Evolutionary conservation across 2,888 invertebrate genomes (phyloP), one percentile per base, ranked within the genome.

Genomic region (Phyto melanocephala): DNA sequence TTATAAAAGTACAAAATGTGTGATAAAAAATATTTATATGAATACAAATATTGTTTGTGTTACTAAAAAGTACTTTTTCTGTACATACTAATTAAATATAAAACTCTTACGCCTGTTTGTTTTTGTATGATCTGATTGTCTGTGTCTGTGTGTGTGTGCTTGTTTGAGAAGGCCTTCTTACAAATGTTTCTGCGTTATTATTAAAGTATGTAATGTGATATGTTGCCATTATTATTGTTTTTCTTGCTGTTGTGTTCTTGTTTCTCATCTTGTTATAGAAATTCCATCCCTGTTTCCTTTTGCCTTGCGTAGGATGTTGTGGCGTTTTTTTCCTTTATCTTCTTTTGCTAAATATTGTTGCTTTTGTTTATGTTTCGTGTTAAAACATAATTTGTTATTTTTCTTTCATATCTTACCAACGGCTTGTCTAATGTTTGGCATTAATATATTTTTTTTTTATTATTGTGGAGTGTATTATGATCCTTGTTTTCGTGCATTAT

Each of bases 331-430:
- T 33, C 7, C 42, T 33, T 20, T 42, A 6, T 40, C 15, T 33
- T 11, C 68, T 56, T 60, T 20, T 33, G 56, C 62, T 68, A 40
- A 79, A 71, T 72, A 56, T 28, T 78, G 50, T 76, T 74, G 70
- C 33, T 62, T 70, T 65, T 80, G 63, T 81, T 82, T 71, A 71
- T 60, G 79, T 79, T 82, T 82, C 82, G 82, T 82, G 82, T 76
- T 82, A 76, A 82, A 82, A 67, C 82, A 79, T 82, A 82, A 82
- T 82, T 82, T 82, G 79, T 82, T 82, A 82, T 82, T 35, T 40
- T 60, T 67, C 65, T 20, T 20, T 52, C 47, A 35, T 60, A 15
- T 50, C 47, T 17, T 65, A 17, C 63, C 65, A 50, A 54, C 63
- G 52, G 71, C 47, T 60, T 78, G 62, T 75, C 78, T 82, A 78